These are phyloP conservation scores for Tragopan temminckii DNA, from an alignment of 2,797 vertebrate species.

Conservation along the genomic window DNA sequence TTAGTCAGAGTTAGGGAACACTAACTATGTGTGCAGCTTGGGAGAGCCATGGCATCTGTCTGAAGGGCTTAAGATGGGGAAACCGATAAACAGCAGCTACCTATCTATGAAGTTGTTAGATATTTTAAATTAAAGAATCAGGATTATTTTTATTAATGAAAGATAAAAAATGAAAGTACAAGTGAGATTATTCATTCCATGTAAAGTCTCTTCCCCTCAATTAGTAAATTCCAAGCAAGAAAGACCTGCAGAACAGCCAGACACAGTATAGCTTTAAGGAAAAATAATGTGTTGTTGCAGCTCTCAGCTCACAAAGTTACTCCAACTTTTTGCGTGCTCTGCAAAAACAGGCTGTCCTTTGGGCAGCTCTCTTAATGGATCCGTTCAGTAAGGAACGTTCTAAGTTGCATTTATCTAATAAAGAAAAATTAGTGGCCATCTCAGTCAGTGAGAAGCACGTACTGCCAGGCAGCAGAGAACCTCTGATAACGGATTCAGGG, in stretches of 20 bases:
- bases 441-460: not conserved
- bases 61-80: not conserved
- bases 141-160: not conserved
- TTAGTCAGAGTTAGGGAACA: not conserved
- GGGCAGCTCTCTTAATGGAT: slow-evolving; percentile 14
- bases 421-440: not conserved
- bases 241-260: not conserved
- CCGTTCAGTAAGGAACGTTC: not conserved
- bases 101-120: not conserved
- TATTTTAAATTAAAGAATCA: not conserved
- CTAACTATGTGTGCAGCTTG: not conserved
- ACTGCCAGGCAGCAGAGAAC: not conserved
- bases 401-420: not conserved
- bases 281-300: slow-evolving; percentile 2
- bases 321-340: slow-evolving; percentile 19
- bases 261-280: not conserved
- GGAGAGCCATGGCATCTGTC: not conserved
- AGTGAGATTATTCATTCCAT: not conserved
- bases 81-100: not conserved
- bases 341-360: slow-evolving; percentile 44
- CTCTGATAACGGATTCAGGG: not conserved
- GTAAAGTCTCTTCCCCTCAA: not conserved
- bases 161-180: not conserved
- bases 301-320: slow-evolving; percentile 2
- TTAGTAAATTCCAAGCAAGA: slow-evolving; percentile 25